Conservation (phyloP, 2,888 invertebrate species). For the Sialis fuliginosa region DNA sequence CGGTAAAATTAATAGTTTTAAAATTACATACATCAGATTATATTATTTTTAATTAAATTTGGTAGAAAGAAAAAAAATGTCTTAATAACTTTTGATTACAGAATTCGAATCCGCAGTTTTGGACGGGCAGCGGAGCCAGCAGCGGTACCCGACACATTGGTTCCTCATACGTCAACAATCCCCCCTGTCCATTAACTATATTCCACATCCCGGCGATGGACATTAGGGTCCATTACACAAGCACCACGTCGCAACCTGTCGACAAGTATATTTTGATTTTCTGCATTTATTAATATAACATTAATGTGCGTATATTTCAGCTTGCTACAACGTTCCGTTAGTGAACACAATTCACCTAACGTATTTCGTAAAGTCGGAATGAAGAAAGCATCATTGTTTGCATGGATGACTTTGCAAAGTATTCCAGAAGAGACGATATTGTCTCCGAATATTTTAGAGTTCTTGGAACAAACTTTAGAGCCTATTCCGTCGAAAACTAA, state of each 20-base stretch:
- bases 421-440: conserved; percentile 96
- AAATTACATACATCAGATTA: background rate
- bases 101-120: background rate
- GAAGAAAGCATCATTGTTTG: conserved; percentile 80
- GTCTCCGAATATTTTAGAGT: conserved; percentile 91
- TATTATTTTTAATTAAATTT: background rate
- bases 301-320: background rate
- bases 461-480: conserved; percentile 90
- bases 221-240: conserved; percentile 32
- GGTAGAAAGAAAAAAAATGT: no score
- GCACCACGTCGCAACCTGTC: conserved; percentile 2
- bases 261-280: background rate
- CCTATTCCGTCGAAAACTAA: conserved; percentile 58
- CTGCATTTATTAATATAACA: background rate
- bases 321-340: background rate
- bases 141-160: conserved; percentile 18
- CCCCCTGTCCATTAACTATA: conserved; percentile 33
- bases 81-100: background rate
- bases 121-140: conserved; percentile 8
- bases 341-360: background rate
- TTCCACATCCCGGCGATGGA: conserved; percentile 85
- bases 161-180: conserved; percentile 9
- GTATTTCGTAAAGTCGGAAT: conserved; percentile 33
- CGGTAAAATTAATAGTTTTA: background rate
- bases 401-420: conserved; percentile 92